These are phyloP conservation scores for Portunus trituberculatus DNA, from an alignment of 1,140 invertebrate species.

Conservation along the genomic window DNA sequence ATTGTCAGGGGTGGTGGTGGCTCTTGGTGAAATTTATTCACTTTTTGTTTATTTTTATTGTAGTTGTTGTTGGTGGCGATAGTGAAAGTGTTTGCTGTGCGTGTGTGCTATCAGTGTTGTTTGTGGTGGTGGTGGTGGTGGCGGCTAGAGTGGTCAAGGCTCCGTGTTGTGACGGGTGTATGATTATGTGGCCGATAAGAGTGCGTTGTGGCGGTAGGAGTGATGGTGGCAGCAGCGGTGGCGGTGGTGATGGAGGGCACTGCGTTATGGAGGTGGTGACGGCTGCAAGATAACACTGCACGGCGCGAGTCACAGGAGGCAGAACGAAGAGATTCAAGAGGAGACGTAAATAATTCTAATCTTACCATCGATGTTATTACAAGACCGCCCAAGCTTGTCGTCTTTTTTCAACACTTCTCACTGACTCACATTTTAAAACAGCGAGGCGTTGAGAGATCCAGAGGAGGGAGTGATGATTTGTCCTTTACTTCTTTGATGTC, in stretches of 20 bases:
- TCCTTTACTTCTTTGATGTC: neutral
- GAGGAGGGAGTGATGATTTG: neutral
- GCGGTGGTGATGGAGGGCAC: neutral
- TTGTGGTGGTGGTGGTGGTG: neutral
- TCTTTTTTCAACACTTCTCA: neutral
- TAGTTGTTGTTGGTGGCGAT: neutral
- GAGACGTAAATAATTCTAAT: neutral
- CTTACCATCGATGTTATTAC: neutral
- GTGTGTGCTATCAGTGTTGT: neutral
- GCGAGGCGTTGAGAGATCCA: neutral
- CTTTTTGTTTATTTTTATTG: neutral
- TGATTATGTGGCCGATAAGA: neutral
- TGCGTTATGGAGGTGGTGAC: constrained; percentile 9
- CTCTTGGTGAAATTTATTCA: neutral
- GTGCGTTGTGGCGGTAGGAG: neutral
- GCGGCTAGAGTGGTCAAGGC: no score
- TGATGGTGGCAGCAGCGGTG: neutral
- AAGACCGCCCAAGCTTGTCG: neutral
- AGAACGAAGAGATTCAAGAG: neutral
- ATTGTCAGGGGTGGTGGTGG: neutral
- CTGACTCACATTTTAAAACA: neutral
- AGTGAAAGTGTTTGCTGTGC: neutral
- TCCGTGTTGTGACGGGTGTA: no score
- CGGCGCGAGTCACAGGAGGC: neutral
- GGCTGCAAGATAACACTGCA: neutral